Evolutionary conservation across 2,797 vertebrate species (phyloP).

Genomic region (Hephaestus fuliginosus): DNA sequence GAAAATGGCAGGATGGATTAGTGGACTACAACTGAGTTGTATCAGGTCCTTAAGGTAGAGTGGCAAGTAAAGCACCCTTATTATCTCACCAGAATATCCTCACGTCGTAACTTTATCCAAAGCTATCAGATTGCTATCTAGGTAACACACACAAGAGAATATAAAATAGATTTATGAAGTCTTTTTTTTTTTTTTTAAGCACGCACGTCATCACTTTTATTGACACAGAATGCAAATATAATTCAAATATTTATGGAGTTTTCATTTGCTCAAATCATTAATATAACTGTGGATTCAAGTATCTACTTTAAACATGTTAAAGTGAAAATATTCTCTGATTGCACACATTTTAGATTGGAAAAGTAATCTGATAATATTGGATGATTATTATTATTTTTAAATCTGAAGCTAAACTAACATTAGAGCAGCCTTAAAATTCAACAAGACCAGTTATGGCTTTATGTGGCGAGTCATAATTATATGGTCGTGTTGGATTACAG

Average conservation of each 20-base stretch:
- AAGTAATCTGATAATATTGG: slow-evolving; percentile 62
- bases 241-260: slow-evolving; percentile 74
- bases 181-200: slow-evolving; percentile 68
- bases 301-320: slow-evolving; percentile 78
- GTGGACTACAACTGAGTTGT: slow-evolving; percentile 65
- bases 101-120: slow-evolving; percentile 70
- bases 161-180: slow-evolving; percentile 82
- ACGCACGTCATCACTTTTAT: slow-evolving; percentile 71
- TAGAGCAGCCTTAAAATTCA: slow-evolving; percentile 69
- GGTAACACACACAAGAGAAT: slow-evolving; percentile 77
- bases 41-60: slow-evolving; percentile 82
- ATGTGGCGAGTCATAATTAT: slow-evolving; percentile 65
- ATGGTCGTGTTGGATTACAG: slow-evolving; percentile 53
- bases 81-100: slow-evolving; percentile 69
- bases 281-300: slow-evolving; percentile 84
- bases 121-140: slow-evolving; percentile 80
- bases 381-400: slow-evolving; percentile 48
- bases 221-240: slow-evolving; percentile 79
- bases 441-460: slow-evolving; percentile 84
- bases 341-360: slow-evolving; percentile 76
- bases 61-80: slow-evolving; percentile 84
- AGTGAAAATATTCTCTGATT: slow-evolving; percentile 80
- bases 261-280: slow-evolving; percentile 75
- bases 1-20: slow-evolving; percentile 59
- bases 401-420: slow-evolving; percentile 70